Evolutionary conservation across 2,797 vertebrate species (phyloP).

Genomic region (Epinephelus malabaricus): DNA sequence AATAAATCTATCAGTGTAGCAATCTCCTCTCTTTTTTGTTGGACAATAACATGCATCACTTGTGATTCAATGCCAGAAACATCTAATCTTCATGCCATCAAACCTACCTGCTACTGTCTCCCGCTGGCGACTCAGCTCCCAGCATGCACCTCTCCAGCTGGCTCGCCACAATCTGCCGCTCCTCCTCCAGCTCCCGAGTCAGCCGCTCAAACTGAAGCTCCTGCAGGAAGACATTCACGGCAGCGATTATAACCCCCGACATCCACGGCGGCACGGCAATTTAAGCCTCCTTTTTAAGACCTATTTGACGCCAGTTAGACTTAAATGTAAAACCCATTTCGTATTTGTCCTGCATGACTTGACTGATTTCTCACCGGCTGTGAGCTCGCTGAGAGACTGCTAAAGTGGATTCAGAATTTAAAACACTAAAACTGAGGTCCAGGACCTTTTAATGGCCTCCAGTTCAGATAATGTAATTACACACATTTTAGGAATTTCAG

Average conservation of each 20-base stretch:
- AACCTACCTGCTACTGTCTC: conserved; percentile 93
- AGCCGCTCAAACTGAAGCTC: conserved; percentile 97
- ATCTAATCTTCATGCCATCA: not conserved
- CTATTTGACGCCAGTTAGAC: conserved; percentile 64
- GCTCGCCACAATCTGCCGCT: conserved; percentile 97
- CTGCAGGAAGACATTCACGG: conserved; percentile 78
- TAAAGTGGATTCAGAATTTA: conserved; percentile 39
- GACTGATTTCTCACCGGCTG: conserved; percentile 45
- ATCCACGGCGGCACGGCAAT: conserved; percentile 16
- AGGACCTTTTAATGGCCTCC: conserved; percentile 27
- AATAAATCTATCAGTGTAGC: too few species aligned
- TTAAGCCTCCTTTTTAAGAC: conserved; percentile 55
- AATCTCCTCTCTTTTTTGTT: too few species aligned
- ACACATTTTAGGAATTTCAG: not conserved
- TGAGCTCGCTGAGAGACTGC: conserved; percentile 37
- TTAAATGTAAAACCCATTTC: conserved; percentile 56
- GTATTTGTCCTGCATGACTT: conserved; percentile 43
- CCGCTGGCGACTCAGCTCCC: conserved; percentile 93
- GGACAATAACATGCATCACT: not conserved
- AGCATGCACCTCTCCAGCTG: conserved; percentile 97
- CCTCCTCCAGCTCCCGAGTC: conserved; percentile 95
- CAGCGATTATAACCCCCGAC: conserved; percentile 36
- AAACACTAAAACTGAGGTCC: conserved; percentile 39
- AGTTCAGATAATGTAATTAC: conserved; percentile 31
- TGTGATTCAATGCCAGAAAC: not conserved